Evolutionary conservation across 2,888 invertebrate genomes (phyloP).

Genomic region (Timandra comae): DNA sequence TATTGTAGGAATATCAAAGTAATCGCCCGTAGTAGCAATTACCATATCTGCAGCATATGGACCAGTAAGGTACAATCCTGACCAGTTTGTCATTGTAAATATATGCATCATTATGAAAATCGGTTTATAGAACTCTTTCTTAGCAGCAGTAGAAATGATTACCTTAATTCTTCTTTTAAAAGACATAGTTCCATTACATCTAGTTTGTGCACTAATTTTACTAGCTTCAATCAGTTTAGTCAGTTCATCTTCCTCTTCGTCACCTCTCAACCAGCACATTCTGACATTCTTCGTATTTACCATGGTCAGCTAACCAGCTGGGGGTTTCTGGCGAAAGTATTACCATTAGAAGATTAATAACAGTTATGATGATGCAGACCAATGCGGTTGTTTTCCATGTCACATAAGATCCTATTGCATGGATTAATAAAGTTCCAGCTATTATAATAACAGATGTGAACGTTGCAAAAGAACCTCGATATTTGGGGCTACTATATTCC

Average conservation of each 20-base stretch:
- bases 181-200: constrained; percentile 17
- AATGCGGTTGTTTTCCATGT: constrained; percentile 72
- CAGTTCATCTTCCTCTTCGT: constrained; percentile 43
- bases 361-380: constrained; percentile 52
- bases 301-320: constrained; percentile 76
- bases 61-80: constrained; percentile 45
- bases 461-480: constrained; percentile 76
- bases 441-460: constrained; percentile 74
- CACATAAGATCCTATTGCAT: constrained; percentile 75
- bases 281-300: constrained; percentile 67
- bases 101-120: constrained; percentile 48
- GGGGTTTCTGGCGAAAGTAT: constrained; percentile 76
- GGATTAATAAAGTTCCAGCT: constrained; percentile 74
- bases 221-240: constrained; percentile 25
- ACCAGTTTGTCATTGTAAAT: constrained; percentile 43
- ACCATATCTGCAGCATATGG: constrained; percentile 42
- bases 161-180: constrained; percentile 22
- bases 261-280: constrained; percentile 72
- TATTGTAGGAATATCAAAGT: constrained; percentile 4
- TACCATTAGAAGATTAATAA: constrained; percentile 51
- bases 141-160: constrained; percentile 27
- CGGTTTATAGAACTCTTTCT: constrained; percentile 48
- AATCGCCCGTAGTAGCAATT: constrained; percentile 36
- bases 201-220: constrained; percentile 25
- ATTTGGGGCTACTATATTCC: constrained; percentile 71